A percentile compares a stretch with the other conserved stretches of the same genome.
Evolutionary conservation across 2,888 invertebrate species (phyloP).

Genomic region (Rotaria sp.): DNA sequence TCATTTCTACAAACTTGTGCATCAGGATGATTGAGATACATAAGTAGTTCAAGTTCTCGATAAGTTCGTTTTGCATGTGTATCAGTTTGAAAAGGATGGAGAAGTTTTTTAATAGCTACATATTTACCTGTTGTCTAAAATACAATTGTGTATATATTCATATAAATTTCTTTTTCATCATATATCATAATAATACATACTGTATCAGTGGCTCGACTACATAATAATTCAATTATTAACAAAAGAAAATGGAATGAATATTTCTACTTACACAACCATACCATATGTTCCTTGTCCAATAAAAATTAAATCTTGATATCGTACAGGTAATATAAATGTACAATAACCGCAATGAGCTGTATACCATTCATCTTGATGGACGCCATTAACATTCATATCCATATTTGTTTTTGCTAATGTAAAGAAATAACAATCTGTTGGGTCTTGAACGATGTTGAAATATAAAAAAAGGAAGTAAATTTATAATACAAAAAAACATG

Average conservation of each 20-base stretch:
- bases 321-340: background rate
- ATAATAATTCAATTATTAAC: background rate
- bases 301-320: background rate
- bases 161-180: background rate
- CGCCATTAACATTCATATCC: too few species aligned
- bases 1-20: constrained; percentile 85
- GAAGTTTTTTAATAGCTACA: constrained; percentile 95
- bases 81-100: constrained; percentile 83
- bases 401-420: background rate
- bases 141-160: background rate
- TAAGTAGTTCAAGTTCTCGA: constrained; percentile 66
- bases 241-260: background rate
- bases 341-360: background rate
- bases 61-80: background rate
- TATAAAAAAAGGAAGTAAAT: too few species aligned
- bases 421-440: too few species aligned
- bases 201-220: background rate
- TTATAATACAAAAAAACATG: too few species aligned
- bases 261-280: background rate
- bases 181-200: background rate
- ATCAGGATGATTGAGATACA: constrained; percentile 92
- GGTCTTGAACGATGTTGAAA: too few species aligned
- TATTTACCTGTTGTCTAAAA: constrained; percentile 48
- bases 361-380: background rate
- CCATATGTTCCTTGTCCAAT: background rate